phyloP scores from a whole-genome alignment of 2,797 vertebrate genomes.

The Perodicticus potto region DNA sequence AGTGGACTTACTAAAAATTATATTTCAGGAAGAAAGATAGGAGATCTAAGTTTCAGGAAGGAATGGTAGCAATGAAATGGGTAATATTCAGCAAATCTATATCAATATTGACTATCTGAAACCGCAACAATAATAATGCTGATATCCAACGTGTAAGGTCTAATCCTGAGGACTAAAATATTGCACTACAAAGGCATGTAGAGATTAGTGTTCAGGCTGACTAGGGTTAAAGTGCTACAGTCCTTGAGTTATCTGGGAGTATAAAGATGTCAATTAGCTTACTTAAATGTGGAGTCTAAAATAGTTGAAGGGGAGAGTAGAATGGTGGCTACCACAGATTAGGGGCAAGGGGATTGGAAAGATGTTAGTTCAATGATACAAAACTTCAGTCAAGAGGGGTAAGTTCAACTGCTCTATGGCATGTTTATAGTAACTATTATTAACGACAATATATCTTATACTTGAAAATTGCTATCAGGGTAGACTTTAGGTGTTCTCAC shows the following conservation, averaged over 20 bases:
- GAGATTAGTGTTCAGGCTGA: background rate
- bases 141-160: background rate
- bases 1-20: background rate
- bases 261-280: constrained; percentile 10
- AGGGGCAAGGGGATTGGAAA: no score
- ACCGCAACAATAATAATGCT: background rate
- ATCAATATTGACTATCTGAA: background rate
- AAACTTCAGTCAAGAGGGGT: background rate
- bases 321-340: background rate
- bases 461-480: background rate
- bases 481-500: background rate
- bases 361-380: background rate
- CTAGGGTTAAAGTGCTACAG: background rate
- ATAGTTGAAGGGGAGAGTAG: background rate
- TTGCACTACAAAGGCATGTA: background rate
- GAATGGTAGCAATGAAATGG: background rate
- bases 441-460: background rate
- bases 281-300: background rate
- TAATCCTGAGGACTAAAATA: background rate
- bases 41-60: constrained; percentile 2
- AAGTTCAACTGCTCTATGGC: background rate
- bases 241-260: background rate
- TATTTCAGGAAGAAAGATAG: background rate
- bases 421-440: background rate
- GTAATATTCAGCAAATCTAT: background rate